Base-by-base conservation (phyloP, 2,888 invertebrate species). In the Clistopyga incitator region DNA sequence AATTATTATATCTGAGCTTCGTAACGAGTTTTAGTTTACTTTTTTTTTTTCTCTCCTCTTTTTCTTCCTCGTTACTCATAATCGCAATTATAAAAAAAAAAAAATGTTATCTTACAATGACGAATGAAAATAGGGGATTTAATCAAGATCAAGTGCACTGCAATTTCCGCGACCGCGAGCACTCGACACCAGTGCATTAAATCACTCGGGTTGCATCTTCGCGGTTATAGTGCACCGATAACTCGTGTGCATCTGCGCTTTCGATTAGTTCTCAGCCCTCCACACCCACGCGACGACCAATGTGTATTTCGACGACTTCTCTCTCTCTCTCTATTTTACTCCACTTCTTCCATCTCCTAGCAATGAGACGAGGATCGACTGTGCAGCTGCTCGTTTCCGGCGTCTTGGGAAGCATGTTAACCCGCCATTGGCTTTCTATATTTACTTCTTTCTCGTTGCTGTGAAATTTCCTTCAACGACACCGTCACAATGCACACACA, bases 341-440 rank as follows among this genome's bases (percentile, higher is more conserved):
- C 20, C 67, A 71, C 70, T 78, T 81, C 47, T 52, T 29, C 34
- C n/a, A 20, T 78, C 18, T 45, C 74, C 10, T 10, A 11, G 38
- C 20, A 18, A 64, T 38, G 64, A 34, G 18, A 34, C 64, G 65
- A 78, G 52, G 76, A 85, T 84, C 84, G 80, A 87, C 83, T 78
- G 78, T 85, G 83, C 84, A 86, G 85, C 85, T 83, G 84, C 61
- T 72, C 83, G 68, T 81, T 86, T 84, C 85, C 71, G 83, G 76
- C 81, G 76, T 78, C 81, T 76, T 61, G 50, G 75, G 29, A 29
- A 25, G 61, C 61, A 54, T 18, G 20, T 13, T n/a, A 45, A 52
- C 29, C 52, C 13, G 13, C 2, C 38, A 45, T 42, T 52, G 29
- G 61, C 20, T 68, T 83, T 83, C 83, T 83, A 79, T 77, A 83